A percentile compares a stretch with the other conserved stretches of the same genome.
Evolutionary conservation across 2,797 vertebrate genomes (phyloP).

Genomic region (Acipenser transmontanus): DNA sequence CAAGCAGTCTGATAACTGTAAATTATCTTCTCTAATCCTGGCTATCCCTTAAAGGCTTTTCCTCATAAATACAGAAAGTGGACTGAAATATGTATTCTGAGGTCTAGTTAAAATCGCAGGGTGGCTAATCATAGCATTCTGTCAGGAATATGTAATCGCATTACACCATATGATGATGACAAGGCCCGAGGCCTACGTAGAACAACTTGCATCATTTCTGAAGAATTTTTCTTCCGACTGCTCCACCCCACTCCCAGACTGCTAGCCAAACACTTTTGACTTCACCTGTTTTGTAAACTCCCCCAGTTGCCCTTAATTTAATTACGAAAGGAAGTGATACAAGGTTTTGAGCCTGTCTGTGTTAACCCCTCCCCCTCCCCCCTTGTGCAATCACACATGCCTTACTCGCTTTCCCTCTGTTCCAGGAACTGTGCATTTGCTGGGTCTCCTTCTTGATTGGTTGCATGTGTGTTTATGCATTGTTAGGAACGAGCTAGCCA

Average conservation of each 20-base stretch:
- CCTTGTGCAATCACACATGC: not conserved
- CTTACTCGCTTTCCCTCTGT: not conserved
- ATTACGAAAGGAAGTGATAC: too few relatives aligned
- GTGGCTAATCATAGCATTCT: slow-evolving; percentile 54
- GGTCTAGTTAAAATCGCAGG: slow-evolving; percentile 26
- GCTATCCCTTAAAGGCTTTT: slow-evolving; percentile 28
- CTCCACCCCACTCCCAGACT: too few relatives aligned
- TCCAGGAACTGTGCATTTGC: slow-evolving; percentile 9
- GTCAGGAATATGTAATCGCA: slow-evolving; percentile 55
- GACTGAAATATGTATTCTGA: slow-evolving; percentile 25
- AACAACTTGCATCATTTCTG: slow-evolving; percentile 14
- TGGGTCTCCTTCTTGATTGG: slow-evolving; percentile 7
- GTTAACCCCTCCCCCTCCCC: not conserved
- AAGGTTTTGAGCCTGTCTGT: not conserved
- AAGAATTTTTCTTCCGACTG: slow-evolving; percentile 6
- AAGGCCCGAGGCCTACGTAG: slow-evolving; percentile 32
- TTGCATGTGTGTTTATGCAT: slow-evolving; percentile 7
- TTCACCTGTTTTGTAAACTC: too few relatives aligned
- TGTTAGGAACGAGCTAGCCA: not conserved
- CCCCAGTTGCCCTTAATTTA: too few relatives aligned
- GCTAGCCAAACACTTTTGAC: too few relatives aligned
- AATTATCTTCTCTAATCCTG: slow-evolving; percentile 17
- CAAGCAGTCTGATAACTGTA: too few relatives aligned
- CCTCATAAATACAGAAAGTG: slow-evolving; percentile 6
- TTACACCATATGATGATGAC: slow-evolving; percentile 44